Conservation (phyloP, 2,113 vertebrate species). For the Takifugu flavidus region DNA sequence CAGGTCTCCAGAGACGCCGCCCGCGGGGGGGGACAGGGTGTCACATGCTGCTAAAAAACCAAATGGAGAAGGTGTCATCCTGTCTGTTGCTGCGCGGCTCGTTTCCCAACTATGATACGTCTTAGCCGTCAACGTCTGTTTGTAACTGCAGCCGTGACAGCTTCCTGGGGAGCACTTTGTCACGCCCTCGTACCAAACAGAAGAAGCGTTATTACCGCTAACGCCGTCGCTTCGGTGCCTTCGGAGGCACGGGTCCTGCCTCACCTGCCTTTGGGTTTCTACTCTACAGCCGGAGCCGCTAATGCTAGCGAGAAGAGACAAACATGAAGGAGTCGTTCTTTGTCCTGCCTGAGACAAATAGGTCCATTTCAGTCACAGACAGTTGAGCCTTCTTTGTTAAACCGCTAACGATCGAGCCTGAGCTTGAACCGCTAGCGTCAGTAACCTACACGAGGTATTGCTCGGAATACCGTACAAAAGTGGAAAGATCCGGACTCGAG, state of each 20-base stretch:
- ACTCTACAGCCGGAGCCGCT: no score
- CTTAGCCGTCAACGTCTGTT: constrained; percentile 40
- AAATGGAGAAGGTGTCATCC: constrained; percentile 46
- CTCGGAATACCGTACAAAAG: no score
- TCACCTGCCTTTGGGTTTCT: not conserved
- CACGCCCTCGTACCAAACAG: constrained; percentile 15
- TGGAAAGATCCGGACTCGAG: no score
- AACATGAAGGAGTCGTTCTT: no score
- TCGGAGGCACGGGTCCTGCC: constrained; percentile 28
- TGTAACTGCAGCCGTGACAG: constrained; percentile 34
- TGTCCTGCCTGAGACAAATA: no score
- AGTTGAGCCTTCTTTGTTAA: no score
- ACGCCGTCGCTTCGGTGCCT: constrained; percentile 25
- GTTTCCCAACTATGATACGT: constrained; percentile 24
- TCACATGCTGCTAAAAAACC: constrained; percentile 33
- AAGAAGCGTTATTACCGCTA: constrained; percentile 37
- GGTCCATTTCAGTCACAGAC: no score
- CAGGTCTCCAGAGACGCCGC: constrained; percentile 50
- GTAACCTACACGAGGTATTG: no score
- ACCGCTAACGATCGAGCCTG: no score
- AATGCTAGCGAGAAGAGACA: no score
- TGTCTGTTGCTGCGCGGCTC: constrained; percentile 42
- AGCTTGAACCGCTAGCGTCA: no score
- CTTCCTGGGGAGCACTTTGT: constrained; percentile 24
- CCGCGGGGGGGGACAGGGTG: constrained; percentile 18